Evolutionary conservation across 2,113 vertebrate genomes (phyloP), one percentile per base, ranked within the genome.

Genomic region (Hepsetus odoe): DNA sequence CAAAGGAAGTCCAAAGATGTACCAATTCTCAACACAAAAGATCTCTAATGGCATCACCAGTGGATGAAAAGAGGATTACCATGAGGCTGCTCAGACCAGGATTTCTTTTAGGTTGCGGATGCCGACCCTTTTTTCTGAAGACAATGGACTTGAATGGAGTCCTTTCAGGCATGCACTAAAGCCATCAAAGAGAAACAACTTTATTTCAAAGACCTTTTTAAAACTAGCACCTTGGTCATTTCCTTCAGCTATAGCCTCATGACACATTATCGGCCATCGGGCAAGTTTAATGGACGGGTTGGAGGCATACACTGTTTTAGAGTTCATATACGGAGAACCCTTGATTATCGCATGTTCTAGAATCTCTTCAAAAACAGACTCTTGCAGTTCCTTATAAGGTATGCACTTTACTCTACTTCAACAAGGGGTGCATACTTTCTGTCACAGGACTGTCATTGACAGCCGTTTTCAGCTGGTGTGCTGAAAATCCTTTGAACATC

Each of bases 401-500:
- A 32, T 40, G 80, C 38, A 26, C 44, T 76, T 68, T 49, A 65
- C 61, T 38, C 24, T 22, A 26, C 28, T 58, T 66, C 38, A 56
- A 33, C 66, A 72, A 78, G 56, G 65, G 79, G 68, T 80, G 69
- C 79, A 79, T 81, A 81, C 80, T 85, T 81, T 74, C 79, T 86
- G 62, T 82, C 82, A 81, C 74, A 66, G 76, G 59, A 77, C 83
- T 85, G 72, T 88, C 84, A 77, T 76, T 87, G 81, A 84, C 86
- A 78, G 85, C 40, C 70, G 58, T 68, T 70, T 84, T 86, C 85
- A 89, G 84, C 84, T 85, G 82, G 82, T 44, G 46, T 71, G 83
- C 79, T 85, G 75, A 84, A 83, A 85, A 76, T n/a, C 55, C 85
- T 87, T 85, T 89, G 85, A 85, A 87, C 77, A 79, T 78, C 82